These are phyloP conservation scores for Colletes latitarsis DNA, from an alignment of 1,140 invertebrate genomes.

Conservation along the genomic window DNA sequence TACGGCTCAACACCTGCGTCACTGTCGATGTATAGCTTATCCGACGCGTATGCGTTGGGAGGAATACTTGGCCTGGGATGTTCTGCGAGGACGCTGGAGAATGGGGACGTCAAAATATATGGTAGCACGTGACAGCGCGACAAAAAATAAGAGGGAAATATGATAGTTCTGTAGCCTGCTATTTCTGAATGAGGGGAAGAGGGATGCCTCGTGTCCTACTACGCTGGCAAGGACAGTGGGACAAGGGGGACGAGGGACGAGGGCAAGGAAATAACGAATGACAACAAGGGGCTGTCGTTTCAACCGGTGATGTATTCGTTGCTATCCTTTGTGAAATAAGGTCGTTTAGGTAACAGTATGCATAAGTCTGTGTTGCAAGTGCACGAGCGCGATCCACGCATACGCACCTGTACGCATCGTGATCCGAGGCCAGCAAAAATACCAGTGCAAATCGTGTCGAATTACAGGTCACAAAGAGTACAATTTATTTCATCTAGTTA, in stretches of 20 bases:
- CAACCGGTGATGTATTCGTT: constrained; percentile 49
- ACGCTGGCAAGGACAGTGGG: constrained; percentile 10
- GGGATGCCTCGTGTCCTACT: constrained; percentile 3
- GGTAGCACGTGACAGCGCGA: constrained; percentile 66
- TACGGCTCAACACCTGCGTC: not conserved
- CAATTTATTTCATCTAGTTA: constrained; percentile 47
- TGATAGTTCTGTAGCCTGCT: constrained; percentile 72
- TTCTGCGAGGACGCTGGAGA: constrained; percentile 47
- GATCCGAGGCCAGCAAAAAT: constrained; percentile 1
- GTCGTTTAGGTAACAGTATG: constrained; percentile 18
- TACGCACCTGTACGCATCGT: not conserved
- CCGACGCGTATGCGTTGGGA: not conserved
- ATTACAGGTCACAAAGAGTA: not conserved
- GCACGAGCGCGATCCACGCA: not conserved
- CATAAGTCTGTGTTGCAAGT: constrained; percentile 21
- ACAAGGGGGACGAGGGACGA: constrained; percentile 21
- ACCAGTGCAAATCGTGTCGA: constrained; percentile 4
- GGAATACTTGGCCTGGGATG: constrained; percentile 39
- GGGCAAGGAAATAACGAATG: constrained; percentile 28
- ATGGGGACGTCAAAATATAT: constrained; percentile 71
- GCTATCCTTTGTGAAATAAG: constrained; percentile 50
- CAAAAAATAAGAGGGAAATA: constrained; percentile 74
- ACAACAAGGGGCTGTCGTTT: constrained; percentile 52
- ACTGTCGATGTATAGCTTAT: constrained; percentile 21
- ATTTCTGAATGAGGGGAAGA: constrained; percentile 57